Percentiles rank a stretch among this genome's conserved stretches.
Conservation (phyloP, 2,888 invertebrate species). For the Amblyjoppa proteus region DNA sequence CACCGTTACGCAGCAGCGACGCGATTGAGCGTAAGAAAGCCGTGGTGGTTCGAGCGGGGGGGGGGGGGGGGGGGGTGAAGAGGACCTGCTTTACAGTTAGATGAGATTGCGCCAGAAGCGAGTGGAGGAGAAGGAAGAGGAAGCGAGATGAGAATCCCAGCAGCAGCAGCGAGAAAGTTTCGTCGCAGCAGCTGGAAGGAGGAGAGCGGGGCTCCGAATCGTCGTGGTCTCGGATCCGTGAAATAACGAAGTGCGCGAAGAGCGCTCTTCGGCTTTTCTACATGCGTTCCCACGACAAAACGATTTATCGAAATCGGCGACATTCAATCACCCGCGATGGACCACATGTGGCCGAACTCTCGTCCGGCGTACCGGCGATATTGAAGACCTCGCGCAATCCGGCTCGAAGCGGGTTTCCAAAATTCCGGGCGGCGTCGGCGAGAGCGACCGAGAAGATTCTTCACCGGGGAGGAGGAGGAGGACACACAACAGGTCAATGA, state of each 20-base stretch:
- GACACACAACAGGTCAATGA: background rate
- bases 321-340: too few species aligned
- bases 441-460: slow-evolving; percentile 24
- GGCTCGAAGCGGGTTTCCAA: slow-evolving; percentile 34
- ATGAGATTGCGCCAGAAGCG: slow-evolving; percentile 66
- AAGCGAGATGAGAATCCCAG: slow-evolving; percentile 58
- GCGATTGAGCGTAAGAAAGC: slow-evolving; percentile 43
- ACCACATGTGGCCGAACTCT: too few species aligned
- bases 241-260: background rate
- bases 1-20: slow-evolving; percentile 24
- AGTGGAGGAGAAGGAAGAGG: slow-evolving; percentile 52
- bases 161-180: slow-evolving; percentile 37
- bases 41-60: background rate
- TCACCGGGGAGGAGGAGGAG: background rate
- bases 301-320: background rate
- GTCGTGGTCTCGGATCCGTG: slow-evolving; percentile 31
- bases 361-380: background rate
- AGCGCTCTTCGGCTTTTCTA: background rate
- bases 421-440: slow-evolving; percentile 26
- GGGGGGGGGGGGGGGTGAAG: slow-evolving; percentile 43
- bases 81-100: slow-evolving; percentile 76
- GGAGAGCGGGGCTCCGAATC: slow-evolving; percentile 37
- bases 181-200: slow-evolving; percentile 19
- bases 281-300: slow-evolving; percentile 8
- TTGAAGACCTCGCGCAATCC: background rate